Evolutionary conservation across 1,140 invertebrate genomes (phyloP), one percentile per base, ranked within the genome.

Genomic region (Hylaeus anthracinus): DNA sequence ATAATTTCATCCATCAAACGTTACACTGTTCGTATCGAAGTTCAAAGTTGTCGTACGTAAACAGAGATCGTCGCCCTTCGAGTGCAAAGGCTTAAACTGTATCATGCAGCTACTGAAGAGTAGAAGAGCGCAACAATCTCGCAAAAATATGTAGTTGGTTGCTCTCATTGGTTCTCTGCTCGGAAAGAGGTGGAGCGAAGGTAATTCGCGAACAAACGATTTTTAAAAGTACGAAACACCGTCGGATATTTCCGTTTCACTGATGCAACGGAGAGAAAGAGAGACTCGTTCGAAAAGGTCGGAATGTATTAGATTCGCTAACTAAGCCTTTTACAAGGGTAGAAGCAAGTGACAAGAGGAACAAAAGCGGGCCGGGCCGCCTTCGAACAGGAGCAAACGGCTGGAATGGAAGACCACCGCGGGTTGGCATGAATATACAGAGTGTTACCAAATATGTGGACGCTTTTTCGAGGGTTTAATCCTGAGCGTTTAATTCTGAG

Each of bases 231-330:
- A 53, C 41, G 60, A 53, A 72, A 70, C 55, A 51, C 3, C 51
- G 48, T 43, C 56, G 45, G n/a, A n/a, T 55, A 53, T 41, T 74
- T 53, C 41, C 64, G 45, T 76, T 37, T 67, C 39, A 9, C 43
- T 15, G 48, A 53, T 26, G 43, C n/a, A 26, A 39, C 66, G 14
- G 14, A 64, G 39, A 71, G 51, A 12, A 15, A 51, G n/a, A 10
- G 61, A 10, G 72, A 80, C 51, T 61, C 55, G 78, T 53, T 67
- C 79, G 66, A 70, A 69, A 43, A 60, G 73, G 51, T 70, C 58
- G 15, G 61, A 85, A 79, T 85, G 75, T 83, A 86, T 86, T 86
- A 79, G 83, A 86, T 85, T 82, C 79, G 66, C 79, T 83, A 43
- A 72, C 74, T 79, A 85, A 86, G 85, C 83, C 83, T 86, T 76